phyloP scores from a whole-genome alignment of 2,797 vertebrate genomes.

The Delichon dasypus region DNA sequence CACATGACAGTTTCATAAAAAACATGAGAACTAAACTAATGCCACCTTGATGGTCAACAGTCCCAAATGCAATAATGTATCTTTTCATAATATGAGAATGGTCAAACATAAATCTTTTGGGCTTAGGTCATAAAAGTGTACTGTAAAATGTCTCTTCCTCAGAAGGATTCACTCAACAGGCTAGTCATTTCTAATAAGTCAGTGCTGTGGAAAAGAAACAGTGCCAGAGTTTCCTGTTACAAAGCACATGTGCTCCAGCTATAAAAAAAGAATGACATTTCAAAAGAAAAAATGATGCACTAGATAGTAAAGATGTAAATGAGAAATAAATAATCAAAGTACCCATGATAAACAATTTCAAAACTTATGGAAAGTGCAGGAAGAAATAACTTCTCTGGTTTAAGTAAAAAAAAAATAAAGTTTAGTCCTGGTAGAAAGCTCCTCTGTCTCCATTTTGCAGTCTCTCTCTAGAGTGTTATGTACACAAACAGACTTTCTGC shows the following conservation, averaged over 20 bases:
- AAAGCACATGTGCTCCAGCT: neutral
- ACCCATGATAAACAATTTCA: neutral
- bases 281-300: neutral
- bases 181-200: conserved; percentile 26
- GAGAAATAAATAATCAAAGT: neutral
- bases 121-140: neutral
- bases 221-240: neutral
- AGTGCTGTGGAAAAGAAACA: conserved; percentile 17
- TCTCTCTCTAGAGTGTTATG: neutral
- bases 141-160: neutral
- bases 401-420: neutral
- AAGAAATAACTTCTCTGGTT: neutral
- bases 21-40: neutral
- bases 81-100: neutral
- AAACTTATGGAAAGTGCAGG: neutral
- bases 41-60: neutral
- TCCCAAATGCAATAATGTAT: neutral
- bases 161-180: neutral
- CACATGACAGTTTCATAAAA: neutral
- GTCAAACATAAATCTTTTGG: neutral
- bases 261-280: neutral
- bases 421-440: neutral
- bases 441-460: neutral
- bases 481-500: neutral
- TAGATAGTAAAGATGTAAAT: neutral